Base-by-base conservation (phyloP, 2,888 invertebrate species). In the Margaritifera margaritifera region DNA sequence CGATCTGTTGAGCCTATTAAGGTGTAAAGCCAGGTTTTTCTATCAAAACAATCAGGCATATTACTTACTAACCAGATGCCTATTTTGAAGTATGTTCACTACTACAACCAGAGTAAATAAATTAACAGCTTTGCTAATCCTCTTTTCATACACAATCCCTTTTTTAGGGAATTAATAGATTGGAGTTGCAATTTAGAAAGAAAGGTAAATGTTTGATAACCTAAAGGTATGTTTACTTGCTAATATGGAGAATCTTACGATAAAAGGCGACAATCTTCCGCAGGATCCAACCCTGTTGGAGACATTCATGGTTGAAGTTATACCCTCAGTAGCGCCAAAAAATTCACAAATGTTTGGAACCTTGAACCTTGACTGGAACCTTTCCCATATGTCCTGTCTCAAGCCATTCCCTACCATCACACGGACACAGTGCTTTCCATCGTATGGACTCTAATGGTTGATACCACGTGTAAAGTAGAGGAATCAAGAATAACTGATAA, bases 261-360 rank as follows among this genome's bases (percentile, higher is more conserved):
- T 22, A 18, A 84, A 54, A 11, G 84, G 84, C 18, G 84, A 84
- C 22, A 71, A 62, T 50, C 85, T 69, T 0, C 86, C 86, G 68
- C 80, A 75, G 31, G 82, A 64, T 57, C 86, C 86, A 6, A 67
- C 66, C 58, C 75, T 96, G 83, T 96, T 96, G 87, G 96, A 95
- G 15, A 94, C 92, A 88, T 98, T 98, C n/a, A 96, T 96, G 62
- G 98, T 95, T 86, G 97, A 98, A 25, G 96, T 96, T 86, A 98
- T 98, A 80, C 98, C 98, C 91, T 98, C 98, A 0, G 98, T 98
- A 4, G 97, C 96, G 1, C 97, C 98, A 87, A 98, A 98, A 90
- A 98, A 96, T 90, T 98, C 98, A 0, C 94, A 93, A 8, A 98
- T 95, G 75, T 92, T 91, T 25, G 93, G 91, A 74, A 98, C 95